Evolutionary conservation across 2,888 invertebrate species (phyloP).

Genomic region (Automeris io): DNA sequence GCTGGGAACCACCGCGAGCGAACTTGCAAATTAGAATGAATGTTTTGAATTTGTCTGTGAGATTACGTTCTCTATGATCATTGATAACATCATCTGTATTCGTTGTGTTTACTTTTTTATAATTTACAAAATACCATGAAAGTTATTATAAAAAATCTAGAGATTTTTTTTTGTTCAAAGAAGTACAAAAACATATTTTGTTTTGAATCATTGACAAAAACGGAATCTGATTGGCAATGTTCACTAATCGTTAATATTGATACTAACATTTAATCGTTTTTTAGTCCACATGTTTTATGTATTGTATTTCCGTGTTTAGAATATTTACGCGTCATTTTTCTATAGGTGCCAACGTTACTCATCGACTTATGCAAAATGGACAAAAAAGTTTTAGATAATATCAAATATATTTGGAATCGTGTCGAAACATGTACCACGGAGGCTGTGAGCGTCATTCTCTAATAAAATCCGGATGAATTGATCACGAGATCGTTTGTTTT

Average conservation of each 20-base stretch:
- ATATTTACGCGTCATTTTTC: slow-evolving; percentile 38
- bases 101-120: no score
- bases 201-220: no score
- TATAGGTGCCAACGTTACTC: slow-evolving; percentile 47
- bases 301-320: slow-evolving; percentile 38
- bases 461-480: slow-evolving; percentile 59
- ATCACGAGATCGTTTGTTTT: slow-evolving; percentile 59
- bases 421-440: slow-evolving; percentile 60
- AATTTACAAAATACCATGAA: no score
- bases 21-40: slow-evolving; percentile 36
- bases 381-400: slow-evolving; percentile 44
- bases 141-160: no score
- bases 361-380: slow-evolving; percentile 56
- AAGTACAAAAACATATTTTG: no score
- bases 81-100: slow-evolving; percentile 15
- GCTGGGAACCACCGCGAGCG: slow-evolving; percentile 44
- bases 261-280: neutral
- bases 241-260: no score
- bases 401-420: slow-evolving; percentile 45
- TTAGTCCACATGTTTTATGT: slow-evolving; percentile 26
- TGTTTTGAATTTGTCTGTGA: slow-evolving; percentile 27
- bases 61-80: slow-evolving; percentile 15
- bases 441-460: slow-evolving; percentile 49
- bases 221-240: no score
- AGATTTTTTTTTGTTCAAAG: no score